These are phyloP conservation scores for Morbakka virulenta DNA, from an alignment of 30 jellyfish, hydroid and myxozoan species.

Conservation along the genomic window DNA sequence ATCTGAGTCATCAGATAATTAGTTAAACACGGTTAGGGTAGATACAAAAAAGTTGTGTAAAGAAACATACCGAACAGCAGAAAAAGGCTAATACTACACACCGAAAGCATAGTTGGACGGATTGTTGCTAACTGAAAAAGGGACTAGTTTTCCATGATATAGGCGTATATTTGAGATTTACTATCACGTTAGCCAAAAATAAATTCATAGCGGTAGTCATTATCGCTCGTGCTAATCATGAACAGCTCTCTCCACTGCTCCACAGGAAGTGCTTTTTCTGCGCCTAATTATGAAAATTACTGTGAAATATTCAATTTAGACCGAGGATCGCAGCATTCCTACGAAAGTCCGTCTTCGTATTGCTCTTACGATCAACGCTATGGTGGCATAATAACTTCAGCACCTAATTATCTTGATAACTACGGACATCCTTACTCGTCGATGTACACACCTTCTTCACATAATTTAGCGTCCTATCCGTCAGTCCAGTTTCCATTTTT, in stretches of 20 bases:
- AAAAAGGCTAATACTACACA: no score
- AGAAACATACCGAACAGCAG: no score
- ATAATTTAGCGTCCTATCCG: conserved; percentile 28
- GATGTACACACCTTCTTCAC: conserved; percentile 25
- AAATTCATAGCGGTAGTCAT: background rate
- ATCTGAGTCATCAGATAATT: no score
- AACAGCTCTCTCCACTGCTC: conserved; percentile 55
- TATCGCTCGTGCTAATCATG: background rate
- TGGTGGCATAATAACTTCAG: conserved; percentile 37
- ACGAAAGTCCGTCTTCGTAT: conserved; percentile 44
- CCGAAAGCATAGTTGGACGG: background rate
- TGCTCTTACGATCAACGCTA: conserved; percentile 49
- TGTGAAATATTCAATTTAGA: conserved; percentile 36
- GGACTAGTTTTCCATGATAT: background rate
- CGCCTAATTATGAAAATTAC: conserved; percentile 24
- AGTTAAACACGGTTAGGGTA: no score
- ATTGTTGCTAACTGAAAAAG: background rate
- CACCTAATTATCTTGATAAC: conserved; percentile 43
- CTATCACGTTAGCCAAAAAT: no score
- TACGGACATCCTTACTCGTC: conserved; percentile 40
- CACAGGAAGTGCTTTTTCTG: conserved; percentile 47
- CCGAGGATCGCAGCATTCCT: conserved; percentile 19
- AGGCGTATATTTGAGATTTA: background rate
- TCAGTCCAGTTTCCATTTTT: conserved; percentile 57
- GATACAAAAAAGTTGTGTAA: no score